These are phyloP conservation scores for Catocala nupta DNA, from an alignment of 2,888 invertebrate genomes.

Conservation along the genomic window DNA sequence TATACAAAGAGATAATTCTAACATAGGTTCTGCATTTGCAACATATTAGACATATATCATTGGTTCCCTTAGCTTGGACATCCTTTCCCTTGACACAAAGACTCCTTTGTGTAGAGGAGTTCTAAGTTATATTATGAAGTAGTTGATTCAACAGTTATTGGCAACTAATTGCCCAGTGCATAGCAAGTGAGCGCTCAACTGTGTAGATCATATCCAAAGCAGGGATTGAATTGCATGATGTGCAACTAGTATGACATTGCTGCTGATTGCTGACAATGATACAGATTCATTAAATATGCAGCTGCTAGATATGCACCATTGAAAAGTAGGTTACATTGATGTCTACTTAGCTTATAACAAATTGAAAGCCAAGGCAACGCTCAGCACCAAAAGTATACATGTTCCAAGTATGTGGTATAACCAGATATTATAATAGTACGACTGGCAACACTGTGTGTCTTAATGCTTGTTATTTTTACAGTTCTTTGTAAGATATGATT, in stretches of 20 bases:
- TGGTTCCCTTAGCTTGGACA: background rate
- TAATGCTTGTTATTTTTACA: too few relatives aligned
- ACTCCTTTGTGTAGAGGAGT: too few relatives aligned
- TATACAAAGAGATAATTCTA: too few relatives aligned
- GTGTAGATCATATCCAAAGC: slow-evolving; percentile 50
- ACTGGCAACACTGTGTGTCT: too few relatives aligned
- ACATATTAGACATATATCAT: too few relatives aligned
- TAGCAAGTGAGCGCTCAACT: slow-evolving; percentile 54
- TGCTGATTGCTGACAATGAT: slow-evolving; percentile 22
- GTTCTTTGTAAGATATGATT: too few relatives aligned
- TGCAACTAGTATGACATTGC: slow-evolving; percentile 39
- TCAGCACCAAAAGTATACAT: background rate
- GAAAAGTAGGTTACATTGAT: background rate
- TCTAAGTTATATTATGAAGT: background rate
- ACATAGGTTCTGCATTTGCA: too few relatives aligned
- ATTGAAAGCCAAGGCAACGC: background rate
- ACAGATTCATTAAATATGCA: slow-evolving; percentile 7
- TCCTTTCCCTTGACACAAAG: background rate
- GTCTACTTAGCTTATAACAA: too few relatives aligned
- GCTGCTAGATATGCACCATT: background rate
- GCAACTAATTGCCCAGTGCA: slow-evolving; percentile 37
- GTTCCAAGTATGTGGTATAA: too few relatives aligned
- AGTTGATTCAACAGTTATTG: slow-evolving; percentile 32
- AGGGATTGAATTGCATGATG: slow-evolving; percentile 47
- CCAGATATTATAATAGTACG: too few relatives aligned